Conservation (phyloP, 1,140 invertebrate genomes). For the Pinna nobilis region DNA sequence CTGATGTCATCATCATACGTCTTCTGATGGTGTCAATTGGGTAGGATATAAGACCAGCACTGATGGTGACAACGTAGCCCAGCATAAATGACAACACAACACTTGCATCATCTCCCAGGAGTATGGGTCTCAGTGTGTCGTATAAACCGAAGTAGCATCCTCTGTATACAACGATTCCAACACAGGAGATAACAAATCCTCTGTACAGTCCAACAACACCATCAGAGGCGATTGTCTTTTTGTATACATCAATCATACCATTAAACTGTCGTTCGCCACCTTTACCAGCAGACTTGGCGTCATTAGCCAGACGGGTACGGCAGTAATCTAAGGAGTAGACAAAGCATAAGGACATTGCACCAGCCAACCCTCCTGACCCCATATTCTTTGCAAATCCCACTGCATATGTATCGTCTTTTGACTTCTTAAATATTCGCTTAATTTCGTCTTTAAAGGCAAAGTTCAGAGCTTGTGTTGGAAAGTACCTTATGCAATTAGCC, state of each 20-base stretch:
- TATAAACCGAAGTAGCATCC: slow-evolving; percentile 97
- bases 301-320: slow-evolving; percentile 85
- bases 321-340: slow-evolving; percentile 97
- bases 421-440: slow-evolving; percentile 79
- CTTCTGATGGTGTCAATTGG: slow-evolving; percentile 95
- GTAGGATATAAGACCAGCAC: slow-evolving; percentile 92
- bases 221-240: slow-evolving; percentile 91
- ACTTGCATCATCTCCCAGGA: slow-evolving; percentile 86
- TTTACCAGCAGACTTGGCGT: slow-evolving; percentile 82
- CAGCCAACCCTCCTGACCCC: slow-evolving; percentile 94
- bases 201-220: slow-evolving; percentile 91
- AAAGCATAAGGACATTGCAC: slow-evolving; percentile 93
- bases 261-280: slow-evolving; percentile 88
- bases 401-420: slow-evolving; percentile 67
- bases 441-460: slow-evolving; percentile 95
- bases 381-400: slow-evolving; percentile 80
- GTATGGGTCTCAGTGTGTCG: slow-evolving; percentile 91
- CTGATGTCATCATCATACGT: slow-evolving; percentile 88
- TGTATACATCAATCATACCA: slow-evolving; percentile 90
- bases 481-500: slow-evolving; percentile 88
- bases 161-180: slow-evolving; percentile 78
- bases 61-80: slow-evolving; percentile 87
- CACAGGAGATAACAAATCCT: slow-evolving; percentile 92
- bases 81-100: slow-evolving; percentile 91
- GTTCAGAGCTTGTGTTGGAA: slow-evolving; percentile 96